phyloP scores from a whole-genome alignment of 2,888 invertebrate species.

The Neria commutata region DNA sequence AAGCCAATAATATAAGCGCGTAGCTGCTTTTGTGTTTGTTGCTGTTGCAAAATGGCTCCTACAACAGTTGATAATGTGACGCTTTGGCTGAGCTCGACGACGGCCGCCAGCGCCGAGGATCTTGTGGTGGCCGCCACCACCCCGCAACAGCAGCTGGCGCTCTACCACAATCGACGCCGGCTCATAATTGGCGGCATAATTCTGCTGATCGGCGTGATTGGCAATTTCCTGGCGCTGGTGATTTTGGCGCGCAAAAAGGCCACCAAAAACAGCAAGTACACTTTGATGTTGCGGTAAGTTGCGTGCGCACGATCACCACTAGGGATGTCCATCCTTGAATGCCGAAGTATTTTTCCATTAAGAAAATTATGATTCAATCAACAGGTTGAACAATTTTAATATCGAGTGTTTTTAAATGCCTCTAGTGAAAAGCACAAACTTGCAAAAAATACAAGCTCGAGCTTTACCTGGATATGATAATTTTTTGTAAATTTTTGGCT shows the following conservation, averaged over 20 bases:
- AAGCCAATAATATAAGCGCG: too few species aligned
- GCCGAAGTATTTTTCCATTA: neutral
- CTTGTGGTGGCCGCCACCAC: neutral
- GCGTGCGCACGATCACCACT: neutral
- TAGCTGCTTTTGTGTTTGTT: constrained; percentile 25
- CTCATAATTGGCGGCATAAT: constrained; percentile 64
- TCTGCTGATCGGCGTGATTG: constrained; percentile 70
- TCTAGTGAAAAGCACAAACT: too few species aligned
- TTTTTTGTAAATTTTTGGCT: too few species aligned
- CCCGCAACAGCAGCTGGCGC: constrained; percentile 22
- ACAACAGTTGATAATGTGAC: neutral
- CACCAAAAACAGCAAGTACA: constrained; percentile 79
- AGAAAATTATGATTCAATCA: too few species aligned
- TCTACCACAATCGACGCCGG: constrained; percentile 41
- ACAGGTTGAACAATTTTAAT: too few species aligned
- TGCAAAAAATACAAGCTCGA: too few species aligned
- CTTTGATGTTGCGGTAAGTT: constrained; percentile 68
- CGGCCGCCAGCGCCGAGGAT: too few species aligned
- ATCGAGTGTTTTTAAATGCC: too few species aligned
- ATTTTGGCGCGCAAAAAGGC: constrained; percentile 75
- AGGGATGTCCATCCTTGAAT: neutral
- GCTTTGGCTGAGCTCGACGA: constrained; percentile 8
- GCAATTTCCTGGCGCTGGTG: constrained; percentile 77
- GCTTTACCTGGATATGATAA: too few species aligned
- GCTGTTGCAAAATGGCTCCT: neutral